Evolutionary conservation across 2,888 invertebrate species (phyloP).

Genomic region (Odontothrips loti): DNA sequence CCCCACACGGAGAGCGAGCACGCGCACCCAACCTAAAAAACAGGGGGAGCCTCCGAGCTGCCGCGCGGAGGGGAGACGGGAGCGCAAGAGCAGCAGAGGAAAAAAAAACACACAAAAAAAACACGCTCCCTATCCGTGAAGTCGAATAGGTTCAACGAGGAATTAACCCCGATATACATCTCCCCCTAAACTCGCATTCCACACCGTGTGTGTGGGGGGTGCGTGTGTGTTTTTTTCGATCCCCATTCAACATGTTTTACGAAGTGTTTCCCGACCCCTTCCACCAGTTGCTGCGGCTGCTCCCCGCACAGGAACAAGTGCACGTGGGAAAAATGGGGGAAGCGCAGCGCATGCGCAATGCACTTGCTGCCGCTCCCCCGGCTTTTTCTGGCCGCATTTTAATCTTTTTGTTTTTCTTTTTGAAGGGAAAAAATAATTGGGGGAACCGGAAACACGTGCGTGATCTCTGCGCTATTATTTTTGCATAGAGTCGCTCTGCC

Average conservation of each 20-base stretch:
- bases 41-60: not conserved
- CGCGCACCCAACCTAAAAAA: not conserved
- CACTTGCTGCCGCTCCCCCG: too few relatives aligned
- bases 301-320: not conserved
- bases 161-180: conserved; percentile 11
- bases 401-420: too few relatives aligned
- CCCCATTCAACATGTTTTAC: not conserved
- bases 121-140: not conserved
- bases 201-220: not conserved
- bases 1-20: not conserved
- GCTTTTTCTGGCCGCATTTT: too few relatives aligned
- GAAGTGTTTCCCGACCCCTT: not conserved
- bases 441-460: too few relatives aligned
- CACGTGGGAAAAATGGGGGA: not conserved
- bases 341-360: not conserved
- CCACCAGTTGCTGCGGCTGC: not conserved
- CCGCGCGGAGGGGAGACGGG: not conserved
- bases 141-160: not conserved
- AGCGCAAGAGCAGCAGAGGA: not conserved
- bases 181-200: not conserved
- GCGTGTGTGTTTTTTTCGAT: not conserved
- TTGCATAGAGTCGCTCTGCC: too few relatives aligned
- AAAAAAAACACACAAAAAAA: not conserved
- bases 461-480: too few relatives aligned
- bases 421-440: too few relatives aligned